These are phyloP conservation scores for Hyposmocoma kahamanoa DNA, from an alignment of 1,140 invertebrate genomes.

Conservation along the genomic window DNA sequence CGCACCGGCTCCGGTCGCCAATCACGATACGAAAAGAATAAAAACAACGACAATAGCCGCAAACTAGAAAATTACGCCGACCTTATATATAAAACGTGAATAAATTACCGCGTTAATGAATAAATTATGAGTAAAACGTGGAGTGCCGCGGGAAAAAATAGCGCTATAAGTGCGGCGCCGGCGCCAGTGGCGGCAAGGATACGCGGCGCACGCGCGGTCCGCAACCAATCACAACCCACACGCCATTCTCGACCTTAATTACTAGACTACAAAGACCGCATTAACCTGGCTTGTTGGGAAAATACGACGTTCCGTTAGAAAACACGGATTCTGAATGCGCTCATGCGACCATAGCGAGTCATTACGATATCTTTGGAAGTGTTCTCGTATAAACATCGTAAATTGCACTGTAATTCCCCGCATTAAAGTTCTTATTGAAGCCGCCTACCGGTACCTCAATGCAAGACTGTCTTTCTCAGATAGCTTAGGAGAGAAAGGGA, in stretches of 20 bases:
- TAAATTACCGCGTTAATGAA: slow-evolving; percentile 63
- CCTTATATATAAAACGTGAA: slow-evolving; percentile 35
- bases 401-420: slow-evolving; percentile 40
- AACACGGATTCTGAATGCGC: slow-evolving; percentile 46
- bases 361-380: slow-evolving; percentile 58
- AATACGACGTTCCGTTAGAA: slow-evolving; percentile 33
- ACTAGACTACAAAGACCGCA: not conserved
- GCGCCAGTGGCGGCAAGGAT: slow-evolving; percentile 54
- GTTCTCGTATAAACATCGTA: slow-evolving; percentile 41
- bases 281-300: slow-evolving; percentile 9
- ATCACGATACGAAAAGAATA: slow-evolving; percentile 33
- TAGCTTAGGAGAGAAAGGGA: slow-evolving; percentile 27
- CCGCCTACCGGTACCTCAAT: slow-evolving; percentile 12
- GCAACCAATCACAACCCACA: slow-evolving; percentile 15
- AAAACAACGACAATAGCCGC: slow-evolving; percentile 39
- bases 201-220: slow-evolving; percentile 33
- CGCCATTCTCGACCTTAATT: slow-evolving; percentile 29
- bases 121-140: slow-evolving; percentile 54
- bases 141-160: slow-evolving; percentile 56
- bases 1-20: slow-evolving; percentile 17
- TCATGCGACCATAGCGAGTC: slow-evolving; percentile 63
- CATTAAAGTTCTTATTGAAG: slow-evolving; percentile 43
- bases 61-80: slow-evolving; percentile 44
- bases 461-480: slow-evolving; percentile 32
- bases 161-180: slow-evolving; percentile 59